A percentile compares a stretch with the other conserved stretches of the same genome.
Evolutionary conservation across 2,797 vertebrate genomes (phyloP).

Genomic region (Cacajao melanocephalus): DNA sequence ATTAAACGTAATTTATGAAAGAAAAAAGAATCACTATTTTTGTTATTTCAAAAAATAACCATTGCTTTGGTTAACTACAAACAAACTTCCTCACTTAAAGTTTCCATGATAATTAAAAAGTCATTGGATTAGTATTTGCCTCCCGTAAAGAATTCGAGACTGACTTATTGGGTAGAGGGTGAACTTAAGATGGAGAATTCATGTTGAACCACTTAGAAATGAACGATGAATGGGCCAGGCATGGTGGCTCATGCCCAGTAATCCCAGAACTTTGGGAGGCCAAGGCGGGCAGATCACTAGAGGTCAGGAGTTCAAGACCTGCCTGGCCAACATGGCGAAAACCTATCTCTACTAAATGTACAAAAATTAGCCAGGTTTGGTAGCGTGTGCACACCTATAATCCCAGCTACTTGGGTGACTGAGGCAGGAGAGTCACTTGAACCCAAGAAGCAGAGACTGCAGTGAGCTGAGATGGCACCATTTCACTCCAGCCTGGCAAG

Average conservation of each 20-base stretch:
- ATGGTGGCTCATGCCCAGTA: too few relatives aligned
- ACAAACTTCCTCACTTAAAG: constrained; percentile 8
- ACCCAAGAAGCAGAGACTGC: neutral
- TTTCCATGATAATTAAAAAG: constrained; percentile 30
- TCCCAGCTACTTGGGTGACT: neutral
- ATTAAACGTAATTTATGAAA: constrained; percentile 74
- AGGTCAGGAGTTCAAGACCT: too few relatives aligned
- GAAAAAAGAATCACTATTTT: constrained; percentile 52
- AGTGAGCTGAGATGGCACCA: neutral
- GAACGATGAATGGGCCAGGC: neutral
- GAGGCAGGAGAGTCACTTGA: neutral
- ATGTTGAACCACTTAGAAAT: neutral
- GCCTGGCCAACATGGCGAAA: too few relatives aligned
- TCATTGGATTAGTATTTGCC: neutral
- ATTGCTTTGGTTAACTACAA: constrained; percentile 7
- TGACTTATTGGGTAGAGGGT: neutral
- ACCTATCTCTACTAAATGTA: too few relatives aligned
- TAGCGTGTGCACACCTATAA: too few relatives aligned
- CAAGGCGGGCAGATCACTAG: too few relatives aligned
- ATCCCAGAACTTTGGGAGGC: too few relatives aligned
- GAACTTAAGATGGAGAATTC: neutral
- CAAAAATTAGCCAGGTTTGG: too few relatives aligned
- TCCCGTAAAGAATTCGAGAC: neutral
- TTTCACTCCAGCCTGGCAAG: neutral
- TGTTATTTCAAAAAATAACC: constrained; percentile 34